phyloP scores from a whole-genome alignment of 2,797 vertebrate species.

The Scleropages formosus region DNA sequence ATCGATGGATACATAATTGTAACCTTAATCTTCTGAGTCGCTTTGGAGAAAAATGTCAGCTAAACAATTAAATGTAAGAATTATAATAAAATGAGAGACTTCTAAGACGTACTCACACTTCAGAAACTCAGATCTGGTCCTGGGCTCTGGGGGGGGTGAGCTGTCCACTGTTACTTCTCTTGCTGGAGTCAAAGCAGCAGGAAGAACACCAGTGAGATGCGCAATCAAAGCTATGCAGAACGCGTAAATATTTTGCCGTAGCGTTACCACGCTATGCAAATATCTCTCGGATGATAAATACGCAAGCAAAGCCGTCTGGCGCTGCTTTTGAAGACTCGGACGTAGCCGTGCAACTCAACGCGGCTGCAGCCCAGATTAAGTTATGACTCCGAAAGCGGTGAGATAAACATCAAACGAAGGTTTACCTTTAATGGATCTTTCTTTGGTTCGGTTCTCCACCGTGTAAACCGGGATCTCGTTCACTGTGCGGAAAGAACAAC shows the following conservation, averaged over 20 bases:
- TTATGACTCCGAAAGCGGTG: not conserved
- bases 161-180: constrained; percentile 70
- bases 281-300: not conserved
- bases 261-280: not conserved
- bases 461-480: constrained; percentile 77
- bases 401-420: not conserved
- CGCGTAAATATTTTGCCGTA: not conserved
- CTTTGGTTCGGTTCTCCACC: constrained; percentile 67
- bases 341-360: not conserved
- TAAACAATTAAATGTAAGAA: too few relatives aligned
- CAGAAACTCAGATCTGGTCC: constrained; percentile 66
- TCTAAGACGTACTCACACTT: constrained; percentile 63
- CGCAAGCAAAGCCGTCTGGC: not conserved
- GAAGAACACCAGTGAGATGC: not conserved
- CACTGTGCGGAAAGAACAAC: constrained; percentile 52
- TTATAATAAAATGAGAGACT: not conserved
- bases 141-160: constrained; percentile 62
- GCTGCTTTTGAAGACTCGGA: not conserved
- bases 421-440: constrained; percentile 71
- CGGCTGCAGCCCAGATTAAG: not conserved
- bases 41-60: too few relatives aligned
- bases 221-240: not conserved
- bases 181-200: constrained; percentile 48
- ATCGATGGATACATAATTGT: too few relatives aligned
- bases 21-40: too few relatives aligned